A percentile compares a stretch with the other conserved stretches of the same genome.
These are phyloP conservation scores for Gambusia yucatana DNA, from an alignment of 2,797 vertebrate species.

Conservation along the genomic window DNA sequence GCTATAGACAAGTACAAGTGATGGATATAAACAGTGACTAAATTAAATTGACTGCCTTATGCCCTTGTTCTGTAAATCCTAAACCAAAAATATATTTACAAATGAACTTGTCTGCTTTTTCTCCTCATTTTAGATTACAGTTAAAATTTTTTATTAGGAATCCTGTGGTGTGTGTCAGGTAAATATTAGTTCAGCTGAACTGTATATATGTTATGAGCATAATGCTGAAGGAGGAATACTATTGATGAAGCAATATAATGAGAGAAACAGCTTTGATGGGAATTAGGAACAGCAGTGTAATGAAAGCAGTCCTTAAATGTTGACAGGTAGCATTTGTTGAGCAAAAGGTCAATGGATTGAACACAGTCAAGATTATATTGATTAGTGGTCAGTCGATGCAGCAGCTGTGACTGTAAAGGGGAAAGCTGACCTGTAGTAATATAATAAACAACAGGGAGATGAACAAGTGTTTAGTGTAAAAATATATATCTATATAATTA, in stretches of 20 bases:
- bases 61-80: neutral
- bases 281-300: constrained; percentile 41
- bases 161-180: neutral
- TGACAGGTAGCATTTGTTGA: constrained; percentile 48
- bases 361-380: constrained; percentile 58
- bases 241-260: constrained; percentile 19
- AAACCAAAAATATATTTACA: neutral
- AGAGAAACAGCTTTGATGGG: constrained; percentile 34
- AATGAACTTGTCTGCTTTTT: neutral
- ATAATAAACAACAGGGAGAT: constrained; percentile 11
- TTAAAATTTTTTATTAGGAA: neutral
- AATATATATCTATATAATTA: neutral
- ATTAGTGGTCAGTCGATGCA: constrained; percentile 48
- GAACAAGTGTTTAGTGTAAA: neutral
- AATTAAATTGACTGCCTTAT: neutral
- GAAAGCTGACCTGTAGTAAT: constrained; percentile 24
- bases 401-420: constrained; percentile 32
- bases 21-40: neutral
- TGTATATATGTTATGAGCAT: neutral
- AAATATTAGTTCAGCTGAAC: neutral
- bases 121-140: too few relatives aligned
- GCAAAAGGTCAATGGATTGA: constrained; percentile 63
- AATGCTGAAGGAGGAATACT: neutral
- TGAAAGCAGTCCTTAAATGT: constrained; percentile 56
- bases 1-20: neutral